These are phyloP conservation scores for Petroica traversi DNA, from an alignment of 2,113 vertebrate species.

Conservation along the genomic window DNA sequence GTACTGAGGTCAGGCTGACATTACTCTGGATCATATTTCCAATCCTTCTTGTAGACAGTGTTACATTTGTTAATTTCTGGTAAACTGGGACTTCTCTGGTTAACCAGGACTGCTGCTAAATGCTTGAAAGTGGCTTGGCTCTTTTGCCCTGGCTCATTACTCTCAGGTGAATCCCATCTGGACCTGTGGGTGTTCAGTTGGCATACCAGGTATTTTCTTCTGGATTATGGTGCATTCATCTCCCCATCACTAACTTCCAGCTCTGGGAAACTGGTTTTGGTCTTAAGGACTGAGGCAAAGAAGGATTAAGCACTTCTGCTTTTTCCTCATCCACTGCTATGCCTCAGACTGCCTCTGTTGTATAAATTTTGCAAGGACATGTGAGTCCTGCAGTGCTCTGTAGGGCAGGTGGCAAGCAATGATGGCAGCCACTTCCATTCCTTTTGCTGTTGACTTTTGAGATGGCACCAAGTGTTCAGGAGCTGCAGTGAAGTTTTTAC, in stretches of 20 bases:
- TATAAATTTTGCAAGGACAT: not conserved
- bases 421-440: not conserved
- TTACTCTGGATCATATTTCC: not conserved
- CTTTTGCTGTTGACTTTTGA: not conserved
- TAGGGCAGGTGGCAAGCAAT: not conserved
- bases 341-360: not conserved
- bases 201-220: not conserved
- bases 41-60: not conserved
- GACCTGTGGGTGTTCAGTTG: not conserved
- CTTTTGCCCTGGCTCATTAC: accelerated
- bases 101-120: not conserved
- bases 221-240: too few species aligned
- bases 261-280: not conserved
- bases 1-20: not conserved
- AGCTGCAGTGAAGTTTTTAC: not conserved
- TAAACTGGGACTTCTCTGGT: not conserved
- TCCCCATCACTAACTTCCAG: not conserved
- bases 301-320: not conserved
- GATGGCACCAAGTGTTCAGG: not conserved
- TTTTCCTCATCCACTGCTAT: not conserved
- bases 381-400: not conserved
- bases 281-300: not conserved
- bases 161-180: not conserved
- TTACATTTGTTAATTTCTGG: not conserved
- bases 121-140: not conserved